A percentile compares a stretch with the other conserved stretches of the same genome.
Conservation (phyloP, 1,140 invertebrate species). For the Brachionus rubens region DNA sequence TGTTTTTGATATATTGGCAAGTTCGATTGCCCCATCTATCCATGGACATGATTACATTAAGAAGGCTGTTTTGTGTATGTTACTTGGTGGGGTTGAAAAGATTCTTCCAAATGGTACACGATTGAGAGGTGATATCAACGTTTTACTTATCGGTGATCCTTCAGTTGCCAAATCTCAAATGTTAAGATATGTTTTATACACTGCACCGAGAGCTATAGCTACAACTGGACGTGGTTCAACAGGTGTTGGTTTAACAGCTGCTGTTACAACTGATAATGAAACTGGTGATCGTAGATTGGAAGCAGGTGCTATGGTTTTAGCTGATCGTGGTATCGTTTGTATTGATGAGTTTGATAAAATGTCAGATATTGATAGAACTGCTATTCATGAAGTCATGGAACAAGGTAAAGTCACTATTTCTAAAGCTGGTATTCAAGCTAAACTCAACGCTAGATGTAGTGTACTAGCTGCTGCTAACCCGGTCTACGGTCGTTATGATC, state of each 20-base stretch:
- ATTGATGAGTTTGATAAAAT: conserved; percentile 99
- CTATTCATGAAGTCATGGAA: conserved; percentile 90
- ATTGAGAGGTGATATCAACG: conserved; percentile 92
- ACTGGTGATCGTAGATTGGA: conserved; percentile 71
- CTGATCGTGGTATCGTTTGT: conserved; percentile 93
- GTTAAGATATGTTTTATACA: conserved; percentile 82
- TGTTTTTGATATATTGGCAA: conserved; percentile 83
- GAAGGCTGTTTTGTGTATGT: conserved; percentile 87
- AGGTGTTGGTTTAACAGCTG: conserved; percentile 96
- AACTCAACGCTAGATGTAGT: conserved; percentile 93
- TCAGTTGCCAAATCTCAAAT: conserved; percentile 98
- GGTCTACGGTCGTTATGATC: conserved; percentile 96
- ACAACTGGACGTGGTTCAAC: conserved; percentile 92
- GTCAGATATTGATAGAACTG: conserved; percentile 98
- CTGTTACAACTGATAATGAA: conserved; percentile 65
- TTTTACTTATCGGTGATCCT: conserved; percentile 94
- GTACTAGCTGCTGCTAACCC: conserved; percentile 98
- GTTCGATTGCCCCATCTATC: conserved; percentile 94
- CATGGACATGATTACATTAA: conserved; percentile 96
- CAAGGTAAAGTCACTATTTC: conserved; percentile 85
- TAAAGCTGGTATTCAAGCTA: conserved; percentile 96
- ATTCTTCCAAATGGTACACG: conserved; percentile 89
- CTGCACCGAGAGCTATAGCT: conserved; percentile 87
- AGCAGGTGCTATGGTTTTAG: conserved; percentile 98
- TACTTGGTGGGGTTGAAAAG: conserved; percentile 94